A percentile compares a stretch with the other conserved stretches of the same genome.
phyloP scores from a whole-genome alignment of 1,140 invertebrate species.

The Drosophila sp. region DNA sequence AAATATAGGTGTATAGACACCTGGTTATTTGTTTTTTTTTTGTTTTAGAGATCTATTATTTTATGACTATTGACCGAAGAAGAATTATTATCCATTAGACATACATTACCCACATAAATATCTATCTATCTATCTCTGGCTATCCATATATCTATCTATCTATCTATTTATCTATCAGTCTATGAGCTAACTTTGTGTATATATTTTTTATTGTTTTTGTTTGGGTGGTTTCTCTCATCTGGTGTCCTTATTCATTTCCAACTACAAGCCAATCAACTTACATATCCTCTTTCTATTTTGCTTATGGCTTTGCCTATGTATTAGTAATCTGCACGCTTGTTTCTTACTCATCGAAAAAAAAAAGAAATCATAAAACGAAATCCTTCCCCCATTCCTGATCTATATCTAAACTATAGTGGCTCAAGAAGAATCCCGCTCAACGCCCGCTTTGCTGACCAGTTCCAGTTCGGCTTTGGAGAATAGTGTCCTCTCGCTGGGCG shows the following conservation, averaged over 20 bases:
- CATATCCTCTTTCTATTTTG: neutral
- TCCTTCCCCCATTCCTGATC: constrained; percentile 39
- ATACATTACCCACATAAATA: constrained; percentile 18
- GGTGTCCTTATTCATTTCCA: constrained; percentile 4
- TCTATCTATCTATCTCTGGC: constrained; percentile 35
- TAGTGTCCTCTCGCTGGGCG: constrained; percentile 87
- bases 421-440: constrained; percentile 93
- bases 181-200: constrained; percentile 26
- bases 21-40: constrained; percentile 31
- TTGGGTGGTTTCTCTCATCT: constrained; percentile 2
- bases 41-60: constrained; percentile 25
- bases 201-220: constrained; percentile 34
- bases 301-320: constrained; percentile 10
- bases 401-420: constrained; percentile 60
- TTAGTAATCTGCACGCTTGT: constrained; percentile 3
- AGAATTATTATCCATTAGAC: constrained; percentile 7
- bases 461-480: constrained; percentile 84
- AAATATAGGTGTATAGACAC: constrained; percentile 29
- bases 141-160: constrained; percentile 15
- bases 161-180: neutral
- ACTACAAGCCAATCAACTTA: neutral
- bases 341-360: constrained; percentile 11
- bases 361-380: constrained; percentile 40
- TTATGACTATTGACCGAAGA: neutral
- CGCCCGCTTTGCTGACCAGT: constrained; percentile 89